Conservation (phyloP, 1,140 invertebrate genomes). For the Microplitis mediator region DNA sequence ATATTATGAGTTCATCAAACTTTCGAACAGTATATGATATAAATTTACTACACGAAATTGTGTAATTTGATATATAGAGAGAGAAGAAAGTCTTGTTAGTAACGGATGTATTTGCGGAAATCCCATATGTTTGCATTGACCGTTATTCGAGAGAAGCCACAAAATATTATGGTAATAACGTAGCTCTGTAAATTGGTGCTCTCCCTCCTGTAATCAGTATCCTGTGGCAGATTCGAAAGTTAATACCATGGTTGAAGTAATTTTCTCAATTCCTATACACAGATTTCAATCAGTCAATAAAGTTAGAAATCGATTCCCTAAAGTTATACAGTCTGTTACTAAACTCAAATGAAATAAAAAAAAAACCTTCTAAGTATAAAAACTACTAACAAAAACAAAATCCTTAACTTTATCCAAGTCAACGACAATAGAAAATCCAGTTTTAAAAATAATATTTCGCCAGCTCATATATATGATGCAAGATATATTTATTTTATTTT, state of each 20-base stretch:
- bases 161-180: slow-evolving; percentile 50
- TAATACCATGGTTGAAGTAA: slow-evolving; percentile 32
- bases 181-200: slow-evolving; percentile 46
- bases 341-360: no score
- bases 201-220: slow-evolving; percentile 25
- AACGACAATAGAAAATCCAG: not conserved
- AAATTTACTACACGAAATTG: not conserved
- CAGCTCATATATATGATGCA: not conserved
- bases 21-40: no score
- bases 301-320: not conserved
- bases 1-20: no score
- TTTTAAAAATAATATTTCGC: not conserved
- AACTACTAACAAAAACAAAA: not conserved
- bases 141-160: slow-evolving; percentile 39
- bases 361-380: no score
- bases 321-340: no score
- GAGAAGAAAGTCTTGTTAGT: not conserved
- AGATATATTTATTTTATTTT: not conserved
- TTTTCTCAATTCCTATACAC: slow-evolving; percentile 38
- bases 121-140: slow-evolving; percentile 40
- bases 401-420: not conserved
- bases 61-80: not conserved
- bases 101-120: slow-evolving; percentile 40
- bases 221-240: slow-evolving; percentile 23
- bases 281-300: slow-evolving; percentile 13